Evolutionary conservation across 2,888 invertebrate species (phyloP), one percentile per base, ranked within the genome.

Genomic region (Anaspis maculata): DNA sequence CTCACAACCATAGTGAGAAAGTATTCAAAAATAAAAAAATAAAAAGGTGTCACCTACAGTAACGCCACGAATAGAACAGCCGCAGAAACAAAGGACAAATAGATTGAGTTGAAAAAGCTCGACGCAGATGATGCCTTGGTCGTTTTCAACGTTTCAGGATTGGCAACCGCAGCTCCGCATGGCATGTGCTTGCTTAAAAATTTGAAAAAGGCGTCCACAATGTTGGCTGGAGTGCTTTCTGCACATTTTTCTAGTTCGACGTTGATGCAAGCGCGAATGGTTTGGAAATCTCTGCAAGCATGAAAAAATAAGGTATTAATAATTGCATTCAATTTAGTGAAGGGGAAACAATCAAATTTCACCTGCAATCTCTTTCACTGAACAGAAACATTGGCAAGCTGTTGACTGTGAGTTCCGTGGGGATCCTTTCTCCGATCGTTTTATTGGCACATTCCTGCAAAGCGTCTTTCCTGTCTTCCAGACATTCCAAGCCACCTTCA

Each of bases 191-290:
- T 79, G 47, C 74, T 76, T 2, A 86, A 68, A 54, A 74, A 84
- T 42, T 73, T 75, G 54, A 85, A 77, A 32, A 86, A 68, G 0
- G 85, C 76, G 39, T 85, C 83, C 0, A 79, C 73, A 52, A 87
- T 77, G 62, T 87, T 86, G 19, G 76, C 78, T 0, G 86, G 83
- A 0, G 86, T 86, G 2, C 83, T 79, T 27, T 83, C 79, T 0
- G 61, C 52, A 50, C 87, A 87, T 2, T 65, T 66, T 50, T 80
- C 81, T 34, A 83, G 51, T 2, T 72, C 72, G 1, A 49, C 57
- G 14, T 80, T 79, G 0, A 76, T 54, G 48, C 83, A 83, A 0
- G 48, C 32, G 32, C 74, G 67, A 12, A 80, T 48, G 23, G 62
- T 64, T 27, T 66, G 65, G 41, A 73, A 68, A 36, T 76, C 73